Conservation (phyloP, 2,888 invertebrate genomes). For the Stramonita haemastoma region DNA sequence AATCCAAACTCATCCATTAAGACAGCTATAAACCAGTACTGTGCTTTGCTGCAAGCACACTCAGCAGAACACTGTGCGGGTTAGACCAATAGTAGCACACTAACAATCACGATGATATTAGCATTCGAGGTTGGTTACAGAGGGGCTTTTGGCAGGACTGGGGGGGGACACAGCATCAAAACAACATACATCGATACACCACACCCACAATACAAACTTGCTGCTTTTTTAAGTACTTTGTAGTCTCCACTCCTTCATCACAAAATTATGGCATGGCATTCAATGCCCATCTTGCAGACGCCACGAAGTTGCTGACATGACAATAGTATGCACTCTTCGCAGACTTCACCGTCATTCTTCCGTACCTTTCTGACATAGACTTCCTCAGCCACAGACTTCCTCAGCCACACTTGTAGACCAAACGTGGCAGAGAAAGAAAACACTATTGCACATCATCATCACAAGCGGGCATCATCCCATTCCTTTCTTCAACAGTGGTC, state of each 20-base stretch:
- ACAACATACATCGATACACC: not conserved
- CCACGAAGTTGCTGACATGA: not conserved
- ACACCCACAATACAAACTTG: not conserved
- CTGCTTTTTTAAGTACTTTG: not conserved
- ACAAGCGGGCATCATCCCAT: not conserved
- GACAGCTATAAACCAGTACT: not conserved
- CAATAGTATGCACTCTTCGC: not conserved
- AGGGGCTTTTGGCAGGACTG: not conserved
- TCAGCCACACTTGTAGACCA: not conserved
- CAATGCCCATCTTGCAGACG: not conserved
- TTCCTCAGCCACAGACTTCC: not conserved
- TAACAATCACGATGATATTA: not conserved
- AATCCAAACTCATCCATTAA: no score
- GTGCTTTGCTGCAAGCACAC: slow-evolving; percentile 16
- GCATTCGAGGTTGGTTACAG: not conserved
- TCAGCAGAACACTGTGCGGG: not conserved
- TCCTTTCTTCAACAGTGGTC: no score
- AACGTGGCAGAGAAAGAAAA: not conserved
- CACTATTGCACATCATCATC: slow-evolving; percentile 18
- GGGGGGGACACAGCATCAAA: not conserved
- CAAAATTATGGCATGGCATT: slow-evolving; percentile 10
- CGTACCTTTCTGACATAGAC: not conserved
- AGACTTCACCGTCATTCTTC: not conserved
- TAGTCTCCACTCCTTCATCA: not conserved
- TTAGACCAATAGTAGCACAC: not conserved